These are phyloP conservation scores for Laticauda colubrina DNA, from an alignment of 2,113 vertebrate genomes.

Conservation along the genomic window DNA sequence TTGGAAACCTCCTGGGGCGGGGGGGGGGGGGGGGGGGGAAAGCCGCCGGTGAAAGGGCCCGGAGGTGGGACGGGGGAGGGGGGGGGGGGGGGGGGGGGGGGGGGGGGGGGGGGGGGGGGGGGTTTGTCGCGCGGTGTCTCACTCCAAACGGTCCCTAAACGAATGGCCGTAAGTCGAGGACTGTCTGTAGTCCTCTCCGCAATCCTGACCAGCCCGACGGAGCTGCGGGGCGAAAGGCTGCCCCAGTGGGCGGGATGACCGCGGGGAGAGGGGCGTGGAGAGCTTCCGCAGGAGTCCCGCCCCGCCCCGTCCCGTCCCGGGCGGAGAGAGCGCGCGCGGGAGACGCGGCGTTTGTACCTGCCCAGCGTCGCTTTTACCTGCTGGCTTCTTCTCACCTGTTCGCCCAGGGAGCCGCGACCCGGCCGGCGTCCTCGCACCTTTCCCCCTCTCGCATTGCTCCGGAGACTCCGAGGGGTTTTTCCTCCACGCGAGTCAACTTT, in stretches of 20 bases:
- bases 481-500: too few species aligned
- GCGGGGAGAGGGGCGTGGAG: background rate
- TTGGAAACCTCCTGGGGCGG: too few species aligned
- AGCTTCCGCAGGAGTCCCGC: background rate
- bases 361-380: background rate
- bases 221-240: background rate
- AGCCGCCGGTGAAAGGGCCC: too few species aligned
- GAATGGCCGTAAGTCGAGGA: background rate
- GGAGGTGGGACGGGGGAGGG: too few species aligned
- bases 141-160: too few species aligned
- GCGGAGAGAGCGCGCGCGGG: background rate
- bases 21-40: too few species aligned
- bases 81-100: too few species aligned
- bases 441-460: too few species aligned
- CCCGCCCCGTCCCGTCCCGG: background rate
- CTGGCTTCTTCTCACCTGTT: background rate
- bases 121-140: accelerated
- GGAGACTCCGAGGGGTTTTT: too few species aligned
- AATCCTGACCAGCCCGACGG: background rate
- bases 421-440: too few species aligned
- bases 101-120: too few species aligned
- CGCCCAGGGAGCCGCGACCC: background rate
- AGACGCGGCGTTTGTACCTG: background rate
- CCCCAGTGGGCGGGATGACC: background rate
- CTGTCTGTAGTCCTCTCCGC: background rate